Base-by-base conservation (phyloP, 2,888 invertebrate species). In the Helicoverpa assulta region DNA sequence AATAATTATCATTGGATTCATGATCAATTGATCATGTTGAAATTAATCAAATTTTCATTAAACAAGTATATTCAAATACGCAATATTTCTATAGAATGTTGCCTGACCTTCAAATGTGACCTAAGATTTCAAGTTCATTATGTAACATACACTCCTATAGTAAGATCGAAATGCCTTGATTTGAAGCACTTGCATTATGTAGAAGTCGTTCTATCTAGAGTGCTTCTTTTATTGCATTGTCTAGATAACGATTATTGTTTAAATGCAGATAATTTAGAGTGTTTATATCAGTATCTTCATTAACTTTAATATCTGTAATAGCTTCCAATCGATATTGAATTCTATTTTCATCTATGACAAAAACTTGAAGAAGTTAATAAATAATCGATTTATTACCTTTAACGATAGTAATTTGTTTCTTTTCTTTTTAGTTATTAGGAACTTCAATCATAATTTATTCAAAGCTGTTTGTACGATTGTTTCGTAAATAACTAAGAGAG, bases 401-500 rank as follows among this genome's bases (percentile, higher is more conserved):
- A 50, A 10, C 50, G 18, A 3, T 50, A n/a, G 8, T 50, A 18
- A 7, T 50, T 50, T 18, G 7, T 18, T 50, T 50, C 7, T 50
- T n/a, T 40, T 40, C 40, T 10, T n/a, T 47, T 47, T 47, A 50
- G 50, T 16, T 18, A 18, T 50, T 18, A 50, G n/a, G n/a, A 18
- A 50, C 50, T 50, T 18, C 18, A n/a, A 50, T 10, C 2, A 50
- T 50, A 50, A 18, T 50, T 18, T n/a, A 37, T 37, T n/a, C 29
- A 18, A n/a, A 50, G 47, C 51, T 33, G 10, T 56, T 76, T 52
- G 18, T 5, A 19, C 29, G 56, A 47, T 37, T 53, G 37, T 52
- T 65, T 37, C 19, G 47, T 61, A 37, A 78, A 69, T 78, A 69
- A 53, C 54, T 37, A 63, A 68, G 2, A 19, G 19, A 19, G 57